These are phyloP conservation scores for Spinibarbus caldwelli DNA, from an alignment of 2,797 vertebrate genomes.

Conservation along the genomic window DNA sequence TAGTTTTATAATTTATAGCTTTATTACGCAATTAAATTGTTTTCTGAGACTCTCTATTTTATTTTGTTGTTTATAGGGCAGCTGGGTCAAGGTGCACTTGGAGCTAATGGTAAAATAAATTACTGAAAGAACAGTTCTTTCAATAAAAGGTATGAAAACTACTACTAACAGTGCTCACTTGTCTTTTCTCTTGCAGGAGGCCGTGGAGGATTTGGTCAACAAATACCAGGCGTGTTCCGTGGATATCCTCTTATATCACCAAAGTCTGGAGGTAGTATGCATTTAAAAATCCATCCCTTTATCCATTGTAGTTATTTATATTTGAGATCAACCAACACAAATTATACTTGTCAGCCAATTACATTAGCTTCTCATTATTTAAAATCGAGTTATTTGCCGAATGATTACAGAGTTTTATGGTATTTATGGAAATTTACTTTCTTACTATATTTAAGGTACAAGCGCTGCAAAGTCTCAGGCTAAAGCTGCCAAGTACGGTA, in stretches of 20 bases:
- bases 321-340: not conserved
- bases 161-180: not conserved
- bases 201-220: constrained; percentile 84
- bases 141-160: not conserved
- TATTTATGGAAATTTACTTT: not conserved
- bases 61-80: constrained; percentile 57
- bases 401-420: not conserved
- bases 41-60: not conserved
- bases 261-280: constrained; percentile 87
- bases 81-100: constrained; percentile 74
- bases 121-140: not conserved
- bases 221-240: constrained; percentile 88
- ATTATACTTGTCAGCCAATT: not conserved
- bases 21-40: not conserved
- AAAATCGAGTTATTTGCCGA: not conserved
- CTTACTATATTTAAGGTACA: constrained; percentile 61
- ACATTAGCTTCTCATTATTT: not conserved
- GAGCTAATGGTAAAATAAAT: constrained; percentile 52
- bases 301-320: not conserved
- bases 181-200: constrained; percentile 76
- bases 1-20: not conserved
- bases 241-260: constrained; percentile 96
- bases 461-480: constrained; percentile 74
- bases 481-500: constrained; percentile 80
- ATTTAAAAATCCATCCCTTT: not conserved